Evolutionary conservation across 1,140 invertebrate genomes (phyloP), one percentile per base, ranked within the genome.

Genomic region (Sinonovacula constricta): DNA sequence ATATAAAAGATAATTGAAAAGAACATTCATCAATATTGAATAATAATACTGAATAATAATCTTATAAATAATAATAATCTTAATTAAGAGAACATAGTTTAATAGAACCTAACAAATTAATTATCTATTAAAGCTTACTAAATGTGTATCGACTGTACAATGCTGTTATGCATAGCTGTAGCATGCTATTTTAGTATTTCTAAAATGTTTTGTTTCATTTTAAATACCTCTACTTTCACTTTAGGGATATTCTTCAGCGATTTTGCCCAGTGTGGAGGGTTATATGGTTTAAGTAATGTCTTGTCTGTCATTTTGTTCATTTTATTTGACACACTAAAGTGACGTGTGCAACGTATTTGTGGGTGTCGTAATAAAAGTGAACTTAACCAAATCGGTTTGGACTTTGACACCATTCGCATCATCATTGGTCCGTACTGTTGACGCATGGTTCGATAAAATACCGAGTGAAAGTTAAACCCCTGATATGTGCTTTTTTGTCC

Each of bases 201-300:
- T 0, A 31, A 0, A 39, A 34, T 28, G 33, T 59, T 22, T 57
- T 45, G 18, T 45, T 18, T 18, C 18, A 45, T 45, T 1, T 15
- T 18, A 26, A 30, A 36, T 56, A 76, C 72, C 63, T 76, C 2
- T 14, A 76, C 24, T 67, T 59, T 76, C 24, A 15, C 39, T 66
- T 28, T 54, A 1, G 72, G 72, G 28, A 76, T 59, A 59, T 67
- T 67, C 65, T 66, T 67, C 53, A 76, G 33, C 3, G 36, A 2
- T 31, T 59, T 56, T 33, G 63, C 51, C 72, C 72, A 76, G 18
- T 36, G n/a, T 22, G 72, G 72, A 36, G 62, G 59, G 28, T 51
- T 4, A 28, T 74, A 74, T 26, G 36, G n/a, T n/a, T n/a, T n/a
- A n/a, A n/a, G n/a, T n/a, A n/a, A n/a, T n/a, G n/a, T n/a, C n/a